phyloP scores from a whole-genome alignment of 92 coral and sea anemone genomes.

The Zoanthus sansibaricus region DNA sequence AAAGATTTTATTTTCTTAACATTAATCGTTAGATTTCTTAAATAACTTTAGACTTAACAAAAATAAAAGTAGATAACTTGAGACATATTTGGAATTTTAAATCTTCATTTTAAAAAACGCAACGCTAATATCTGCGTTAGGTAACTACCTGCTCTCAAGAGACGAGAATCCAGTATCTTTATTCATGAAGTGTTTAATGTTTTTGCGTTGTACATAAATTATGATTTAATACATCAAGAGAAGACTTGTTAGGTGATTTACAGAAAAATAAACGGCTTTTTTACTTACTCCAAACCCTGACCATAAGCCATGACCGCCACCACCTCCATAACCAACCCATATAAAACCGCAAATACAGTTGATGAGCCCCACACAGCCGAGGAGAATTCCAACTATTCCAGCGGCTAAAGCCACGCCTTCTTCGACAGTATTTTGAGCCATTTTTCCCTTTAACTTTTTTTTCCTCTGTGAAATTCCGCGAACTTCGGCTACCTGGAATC shows the following conservation, averaged over 20 bases:
- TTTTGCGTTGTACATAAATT: no score
- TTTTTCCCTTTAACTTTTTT: conserved; percentile 13
- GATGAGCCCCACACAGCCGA: conserved; percentile 35
- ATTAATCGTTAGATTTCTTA: no score
- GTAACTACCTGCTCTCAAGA: no score
- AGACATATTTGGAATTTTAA: no score
- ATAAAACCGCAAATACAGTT: conserved; percentile 49
- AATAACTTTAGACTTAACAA: no score
- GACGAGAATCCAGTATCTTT: no score
- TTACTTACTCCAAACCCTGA: conserved; percentile 59
- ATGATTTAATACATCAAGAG: no score
- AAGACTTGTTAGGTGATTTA: not conserved
- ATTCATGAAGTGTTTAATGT: no score
- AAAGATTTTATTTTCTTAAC: no score
- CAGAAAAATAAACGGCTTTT: not conserved
- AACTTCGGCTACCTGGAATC: not conserved
- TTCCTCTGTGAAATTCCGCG: not conserved
- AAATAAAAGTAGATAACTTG: no score
- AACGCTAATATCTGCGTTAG: no score
- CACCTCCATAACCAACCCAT: conserved; percentile 54
- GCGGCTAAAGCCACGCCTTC: conserved; percentile 43
- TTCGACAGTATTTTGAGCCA: conserved; percentile 39
- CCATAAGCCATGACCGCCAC: conserved; percentile 58
- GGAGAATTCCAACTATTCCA: conserved; percentile 42
- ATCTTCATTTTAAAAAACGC: no score